Evolutionary conservation across 2,113 vertebrate species (phyloP), one percentile per base, ranked within the genome.

Genomic region (Sorex araneus): DNA sequence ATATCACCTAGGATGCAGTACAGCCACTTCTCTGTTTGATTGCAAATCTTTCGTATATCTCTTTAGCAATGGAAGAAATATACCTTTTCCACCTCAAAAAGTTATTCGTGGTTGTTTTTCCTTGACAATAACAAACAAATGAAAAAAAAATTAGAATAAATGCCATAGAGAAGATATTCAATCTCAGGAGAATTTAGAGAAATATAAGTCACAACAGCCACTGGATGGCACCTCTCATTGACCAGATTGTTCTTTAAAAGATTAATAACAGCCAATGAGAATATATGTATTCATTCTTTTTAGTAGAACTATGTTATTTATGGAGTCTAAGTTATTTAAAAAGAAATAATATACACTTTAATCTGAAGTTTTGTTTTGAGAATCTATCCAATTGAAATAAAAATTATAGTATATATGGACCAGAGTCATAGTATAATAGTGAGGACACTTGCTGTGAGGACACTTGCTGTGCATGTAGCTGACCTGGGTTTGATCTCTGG

Each of bases 311-410:
- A 43, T 13, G 78, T 43, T 15, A 63, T 75, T 91, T 91, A 80
- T 47, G 12, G 47, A 86, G 90, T 69, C 4, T 86, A 70, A 25
- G 18, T 32, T 84, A 9, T 81, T 50, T 86, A 75, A 81, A 70
- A 76, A 76, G 69, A 87, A 90, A 80, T 40, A 32, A 70, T 70
- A 66, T 43, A 28, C 8, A 43, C 25, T 86, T 84, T 25, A 76
- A 18, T 83, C 66, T 81, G 0, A 25, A 89, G 43, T 40, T 11
- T 40, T 32, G 15, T 32, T 86, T 87, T 70, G 30, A n/a, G 87
- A 80, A 60, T 87, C 6, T 83, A 2, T 77, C 23, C 43, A n/a
- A 77, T 28, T 81, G 50, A 87, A 74, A 74, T 63, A 79, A 95
- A 89, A 87, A 60, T 73, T 87, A 13, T 54, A 54, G 54, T 54